phyloP scores from a whole-genome alignment of 2,113 vertebrate genomes.

The Otolemur garnettii region DNA sequence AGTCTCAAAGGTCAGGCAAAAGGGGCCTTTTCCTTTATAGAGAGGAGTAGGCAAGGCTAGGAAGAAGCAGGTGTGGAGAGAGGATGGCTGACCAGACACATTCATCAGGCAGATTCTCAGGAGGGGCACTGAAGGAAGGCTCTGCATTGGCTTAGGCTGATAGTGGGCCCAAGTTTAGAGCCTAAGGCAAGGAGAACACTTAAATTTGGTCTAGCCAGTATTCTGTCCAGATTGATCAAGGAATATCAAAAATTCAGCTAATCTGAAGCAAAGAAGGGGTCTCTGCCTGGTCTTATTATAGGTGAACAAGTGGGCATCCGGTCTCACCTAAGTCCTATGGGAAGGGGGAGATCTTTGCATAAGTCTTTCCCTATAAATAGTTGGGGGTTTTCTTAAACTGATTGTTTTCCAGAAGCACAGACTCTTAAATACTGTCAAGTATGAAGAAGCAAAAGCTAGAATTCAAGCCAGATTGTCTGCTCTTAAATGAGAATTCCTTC shows the following conservation, averaged over 20 bases:
- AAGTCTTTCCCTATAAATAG: not conserved
- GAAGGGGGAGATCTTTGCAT: not conserved
- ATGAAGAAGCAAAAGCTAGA: not conserved
- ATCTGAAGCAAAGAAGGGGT: not conserved
- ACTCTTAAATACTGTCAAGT: not conserved
- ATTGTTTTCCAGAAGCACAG: not conserved
- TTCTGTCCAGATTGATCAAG: not conserved
- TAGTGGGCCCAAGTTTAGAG: not conserved
- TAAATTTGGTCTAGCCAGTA: not conserved
- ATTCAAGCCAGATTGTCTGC: not conserved
- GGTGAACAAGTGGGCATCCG: not conserved
- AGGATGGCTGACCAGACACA: rapidly evolving
- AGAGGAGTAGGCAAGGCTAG: not conserved
- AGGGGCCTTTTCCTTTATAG: not conserved
- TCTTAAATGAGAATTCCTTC: not conserved
- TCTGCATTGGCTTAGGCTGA: not conserved
- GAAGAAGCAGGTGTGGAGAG: not conserved
- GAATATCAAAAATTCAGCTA: not conserved
- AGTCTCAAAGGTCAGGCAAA: not conserved
- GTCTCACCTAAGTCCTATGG: not conserved
- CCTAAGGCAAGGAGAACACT: not conserved
- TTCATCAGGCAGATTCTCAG: not conserved
- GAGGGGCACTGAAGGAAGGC: not conserved
- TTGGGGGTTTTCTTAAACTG: not conserved
- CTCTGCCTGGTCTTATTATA: not conserved